Evolutionary conservation across 2,113 vertebrate species (phyloP), one percentile per base, ranked within the genome.

Genomic region (Clarias batrachus): DNA sequence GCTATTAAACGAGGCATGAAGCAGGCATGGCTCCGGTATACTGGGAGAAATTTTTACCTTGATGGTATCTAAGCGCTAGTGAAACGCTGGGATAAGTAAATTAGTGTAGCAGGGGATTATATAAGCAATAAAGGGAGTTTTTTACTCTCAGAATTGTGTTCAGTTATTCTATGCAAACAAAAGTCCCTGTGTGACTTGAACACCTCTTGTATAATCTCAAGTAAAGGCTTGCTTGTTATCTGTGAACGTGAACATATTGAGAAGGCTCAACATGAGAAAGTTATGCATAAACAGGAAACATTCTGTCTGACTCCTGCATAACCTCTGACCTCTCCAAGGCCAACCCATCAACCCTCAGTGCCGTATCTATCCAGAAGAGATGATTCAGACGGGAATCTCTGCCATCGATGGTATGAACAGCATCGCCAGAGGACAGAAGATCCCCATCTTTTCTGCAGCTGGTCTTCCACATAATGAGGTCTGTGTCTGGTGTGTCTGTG

Each of bases 341-440:
- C 95, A 96, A 86, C 95, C 95, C 54, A 96, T 96, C 87, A 96
- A 96, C 84, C 95, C 95, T 84, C 95, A 96, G 91, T 96, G 95
- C 81, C 95, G 95, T 74, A 96, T 96, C 91, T 96, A 96, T 90
- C 95, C 95, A 0, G 95, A 96, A 91, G 95, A 96, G 90, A 96
- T 96, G 95, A 96, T 96, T 89, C 95, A 96, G 92, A 96, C 95
- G 0, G 95, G 95, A 52, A 96, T 96, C 88, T 96, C 95, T 0
- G 95, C 95, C 85, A 96, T 96, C 3, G 95, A 96, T 73, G 95
- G 95, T 81, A 96, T 96, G 95, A 96, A 96, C 92, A 96, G 95
- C 89, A 96, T 96, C 10, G 95, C 95, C 60, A 90, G 95, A 91
- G 95, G 95, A 76, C 95, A 96, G 92, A 96, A 96, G 93, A 96